Evolutionary conservation across 2,888 invertebrate species (phyloP).

Genomic region (Rhingia rostrata): DNA sequence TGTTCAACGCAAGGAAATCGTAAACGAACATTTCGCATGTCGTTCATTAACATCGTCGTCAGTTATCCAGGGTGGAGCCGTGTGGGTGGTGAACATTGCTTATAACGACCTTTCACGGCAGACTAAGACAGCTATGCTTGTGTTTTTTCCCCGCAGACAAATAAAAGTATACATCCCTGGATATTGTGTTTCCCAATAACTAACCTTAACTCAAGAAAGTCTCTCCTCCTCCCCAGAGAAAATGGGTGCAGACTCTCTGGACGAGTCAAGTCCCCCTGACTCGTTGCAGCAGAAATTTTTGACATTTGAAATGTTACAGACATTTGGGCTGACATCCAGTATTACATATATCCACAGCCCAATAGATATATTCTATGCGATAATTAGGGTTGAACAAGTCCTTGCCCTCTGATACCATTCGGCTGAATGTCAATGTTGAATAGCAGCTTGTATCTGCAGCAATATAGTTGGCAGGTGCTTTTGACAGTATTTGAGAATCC

Average conservation of each 20-base stretch:
- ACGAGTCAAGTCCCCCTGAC: background rate
- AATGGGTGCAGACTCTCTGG: background rate
- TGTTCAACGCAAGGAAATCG: constrained; percentile 49
- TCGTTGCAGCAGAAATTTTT: constrained; percentile 28
- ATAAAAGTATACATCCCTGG: constrained; percentile 10
- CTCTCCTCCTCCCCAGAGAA: constrained; percentile 4
- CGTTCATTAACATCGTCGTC: constrained; percentile 68
- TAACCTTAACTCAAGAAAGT: constrained; percentile 8
- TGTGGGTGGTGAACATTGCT: constrained; percentile 53
- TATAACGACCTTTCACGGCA: constrained; percentile 52
- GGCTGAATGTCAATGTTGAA: constrained; percentile 53
- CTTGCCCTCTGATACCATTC: constrained; percentile 8
- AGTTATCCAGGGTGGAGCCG: constrained; percentile 1
- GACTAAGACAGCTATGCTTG: constrained; percentile 38
- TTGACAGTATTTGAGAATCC: constrained; percentile 58
- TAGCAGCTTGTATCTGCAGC: constrained; percentile 45
- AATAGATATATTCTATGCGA: constrained; percentile 56
- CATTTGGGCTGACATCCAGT: constrained; percentile 48
- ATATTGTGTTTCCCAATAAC: constrained; percentile 2
- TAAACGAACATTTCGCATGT: constrained; percentile 71
- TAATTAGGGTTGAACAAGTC: constrained; percentile 30
- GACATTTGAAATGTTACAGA: constrained; percentile 60
- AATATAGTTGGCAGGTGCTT: constrained; percentile 65
- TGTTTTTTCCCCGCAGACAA: constrained; percentile 30
- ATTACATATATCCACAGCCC: constrained; percentile 27